A percentile compares a stretch with the other conserved stretches of the same genome.
phyloP scores from a whole-genome alignment of 2,113 vertebrate species.

The Festucalex cinctus region DNA sequence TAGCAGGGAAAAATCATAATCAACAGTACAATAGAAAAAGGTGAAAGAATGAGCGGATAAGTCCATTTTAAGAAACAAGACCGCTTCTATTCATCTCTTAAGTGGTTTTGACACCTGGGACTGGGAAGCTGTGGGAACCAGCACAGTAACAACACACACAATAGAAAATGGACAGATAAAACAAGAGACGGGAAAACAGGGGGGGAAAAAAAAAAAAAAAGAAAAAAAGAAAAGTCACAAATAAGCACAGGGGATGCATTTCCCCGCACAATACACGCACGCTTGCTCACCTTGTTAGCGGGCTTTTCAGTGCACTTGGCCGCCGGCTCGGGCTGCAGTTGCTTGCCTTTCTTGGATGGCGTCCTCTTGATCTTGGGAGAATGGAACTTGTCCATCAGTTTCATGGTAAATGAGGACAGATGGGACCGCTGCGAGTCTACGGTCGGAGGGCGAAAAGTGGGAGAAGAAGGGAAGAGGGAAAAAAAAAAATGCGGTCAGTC shows the following conservation, averaged over 20 bases:
- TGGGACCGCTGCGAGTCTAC: constrained; percentile 96
- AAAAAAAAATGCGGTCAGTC: background rate
- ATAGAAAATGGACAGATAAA: constrained; percentile 27
- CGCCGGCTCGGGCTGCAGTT: constrained; percentile 80
- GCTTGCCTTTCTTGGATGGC: constrained; percentile 94
- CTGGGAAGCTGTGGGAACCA: constrained; percentile 55
- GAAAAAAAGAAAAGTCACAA: constrained; percentile 49
- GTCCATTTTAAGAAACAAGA: constrained; percentile 45
- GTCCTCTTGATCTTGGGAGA: constrained; percentile 98
- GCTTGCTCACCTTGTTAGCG: constrained; percentile 85
- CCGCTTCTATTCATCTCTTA: constrained; percentile 37
- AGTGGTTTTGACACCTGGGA: constrained; percentile 52
- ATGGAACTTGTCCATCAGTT: constrained; percentile 97
- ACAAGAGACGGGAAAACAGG: constrained; percentile 35
- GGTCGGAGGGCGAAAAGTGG: constrained; percentile 25
- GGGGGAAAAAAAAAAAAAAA: too few relatives aligned
- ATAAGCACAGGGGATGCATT: constrained; percentile 12
- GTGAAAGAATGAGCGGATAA: constrained; percentile 35
- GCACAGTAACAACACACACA: constrained; percentile 39
- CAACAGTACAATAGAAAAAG: constrained; percentile 31
- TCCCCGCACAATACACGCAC: constrained; percentile 32
- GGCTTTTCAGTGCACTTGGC: constrained; percentile 86
- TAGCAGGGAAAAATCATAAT: constrained; percentile 1
- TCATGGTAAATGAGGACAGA: constrained; percentile 97
- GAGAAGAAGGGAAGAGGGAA: too few relatives aligned